These are phyloP conservation scores for Orientallactaga bullata DNA, from an alignment of 2,113 vertebrate genomes.

Conservation along the genomic window DNA sequence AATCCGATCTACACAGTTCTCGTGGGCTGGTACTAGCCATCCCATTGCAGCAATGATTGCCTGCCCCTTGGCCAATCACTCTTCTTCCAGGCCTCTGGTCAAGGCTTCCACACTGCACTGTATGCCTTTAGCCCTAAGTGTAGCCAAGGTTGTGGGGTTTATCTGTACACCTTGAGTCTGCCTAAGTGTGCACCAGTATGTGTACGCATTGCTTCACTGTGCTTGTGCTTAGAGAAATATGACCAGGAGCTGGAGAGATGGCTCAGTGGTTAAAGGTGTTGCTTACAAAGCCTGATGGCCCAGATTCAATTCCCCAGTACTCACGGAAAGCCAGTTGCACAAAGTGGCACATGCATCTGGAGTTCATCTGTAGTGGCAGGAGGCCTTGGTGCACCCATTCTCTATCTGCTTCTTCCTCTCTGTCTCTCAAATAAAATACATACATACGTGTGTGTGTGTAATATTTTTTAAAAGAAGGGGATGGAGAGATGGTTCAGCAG, in stretches of 20 bases:
- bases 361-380: too few species aligned
- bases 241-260: not conserved
- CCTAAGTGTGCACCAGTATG: fast-evolving
- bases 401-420: too few species aligned
- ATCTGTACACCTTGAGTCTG: not conserved
- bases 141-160: not conserved
- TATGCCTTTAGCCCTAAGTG: not conserved
- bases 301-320: too few species aligned
- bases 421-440: too few species aligned
- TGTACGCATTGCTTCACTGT: not conserved
- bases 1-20: not conserved
- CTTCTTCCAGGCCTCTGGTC: not conserved
- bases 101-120: not conserved
- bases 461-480: too few species aligned
- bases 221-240: not conserved
- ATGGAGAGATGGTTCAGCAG: too few species aligned
- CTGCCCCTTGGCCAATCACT: not conserved
- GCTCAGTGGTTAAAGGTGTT: too few species aligned
- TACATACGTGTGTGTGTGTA: too few species aligned
- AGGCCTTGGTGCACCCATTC: too few species aligned
- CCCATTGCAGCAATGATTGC: not conserved
- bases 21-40: not conserved
- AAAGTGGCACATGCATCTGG: too few species aligned
- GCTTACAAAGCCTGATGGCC: too few species aligned
- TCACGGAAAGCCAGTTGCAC: too few species aligned